Evolutionary conservation across 2,797 vertebrate genomes (phyloP).

Genomic region (Hypotaenidia philippensis): DNA sequence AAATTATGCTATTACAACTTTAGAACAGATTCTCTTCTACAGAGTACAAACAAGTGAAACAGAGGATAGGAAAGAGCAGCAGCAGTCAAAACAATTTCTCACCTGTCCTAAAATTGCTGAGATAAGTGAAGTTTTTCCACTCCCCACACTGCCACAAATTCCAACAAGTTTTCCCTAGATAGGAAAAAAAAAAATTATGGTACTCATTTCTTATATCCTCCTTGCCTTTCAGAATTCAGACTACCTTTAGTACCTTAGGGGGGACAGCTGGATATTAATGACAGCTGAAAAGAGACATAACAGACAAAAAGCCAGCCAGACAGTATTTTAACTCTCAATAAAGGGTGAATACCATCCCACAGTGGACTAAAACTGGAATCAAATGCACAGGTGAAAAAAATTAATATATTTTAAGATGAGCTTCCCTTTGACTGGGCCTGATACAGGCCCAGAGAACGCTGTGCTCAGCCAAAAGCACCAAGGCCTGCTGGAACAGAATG

Average conservation of each 20-base stretch:
- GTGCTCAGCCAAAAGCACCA: not conserved
- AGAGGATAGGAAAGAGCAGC: not conserved
- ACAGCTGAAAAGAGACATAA: not conserved
- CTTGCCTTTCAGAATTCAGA: not conserved
- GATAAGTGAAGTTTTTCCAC: slow-evolving; percentile 93
- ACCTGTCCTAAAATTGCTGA: slow-evolving; percentile 94
- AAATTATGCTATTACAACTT: not conserved
- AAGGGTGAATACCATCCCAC: not conserved
- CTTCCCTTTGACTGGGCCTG: not conserved
- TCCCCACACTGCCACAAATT: slow-evolving; percentile 93
- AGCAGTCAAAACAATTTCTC: slow-evolving; percentile 44
- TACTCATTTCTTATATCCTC: not conserved
- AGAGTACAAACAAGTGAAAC: not conserved
- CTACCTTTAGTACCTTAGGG: not conserved
- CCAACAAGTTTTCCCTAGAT: slow-evolving; percentile 90
- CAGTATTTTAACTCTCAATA: not conserved
- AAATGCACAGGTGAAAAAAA: not conserved
- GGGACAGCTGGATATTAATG: not conserved
- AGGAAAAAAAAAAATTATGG: not conserved
- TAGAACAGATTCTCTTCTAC: not conserved
- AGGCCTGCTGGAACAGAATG: not conserved
- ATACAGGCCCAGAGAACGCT: not conserved
- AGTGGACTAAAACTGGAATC: not conserved
- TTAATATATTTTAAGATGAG: not conserved
- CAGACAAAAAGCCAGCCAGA: not conserved